phyloP scores from a whole-genome alignment of 2,797 vertebrate species.

The Anguilla pacifica region DNA sequence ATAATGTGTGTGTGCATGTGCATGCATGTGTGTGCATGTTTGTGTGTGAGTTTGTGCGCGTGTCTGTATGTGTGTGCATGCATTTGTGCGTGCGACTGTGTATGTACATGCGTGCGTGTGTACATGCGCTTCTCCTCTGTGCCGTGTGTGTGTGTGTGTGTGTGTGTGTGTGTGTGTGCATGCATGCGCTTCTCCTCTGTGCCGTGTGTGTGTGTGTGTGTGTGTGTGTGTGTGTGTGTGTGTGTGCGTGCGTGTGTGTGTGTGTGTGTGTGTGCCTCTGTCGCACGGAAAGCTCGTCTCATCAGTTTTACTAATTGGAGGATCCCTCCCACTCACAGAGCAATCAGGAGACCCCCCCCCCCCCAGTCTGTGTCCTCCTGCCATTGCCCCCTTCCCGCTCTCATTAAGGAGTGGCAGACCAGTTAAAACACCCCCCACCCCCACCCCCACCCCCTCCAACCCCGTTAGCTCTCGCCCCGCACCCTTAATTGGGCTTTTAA shows the following conservation, averaged over 20 bases:
- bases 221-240: conserved; percentile 30
- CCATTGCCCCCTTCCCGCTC: conserved; percentile 35
- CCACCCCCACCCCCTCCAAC: conserved; percentile 56
- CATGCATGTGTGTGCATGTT: conserved; percentile 4
- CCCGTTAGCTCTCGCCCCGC: conserved; percentile 53
- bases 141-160: conserved; percentile 22
- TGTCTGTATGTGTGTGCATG: neutral
- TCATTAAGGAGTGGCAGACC: conserved; percentile 66
- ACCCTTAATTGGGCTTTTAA: conserved; percentile 64
- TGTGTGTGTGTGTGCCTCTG: conserved; percentile 43
- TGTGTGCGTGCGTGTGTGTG: conserved; percentile 17
- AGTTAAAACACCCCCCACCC: conserved; percentile 66
- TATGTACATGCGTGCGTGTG: conserved; percentile 25
- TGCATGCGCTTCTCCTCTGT: too few species aligned
- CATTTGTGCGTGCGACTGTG: too few species aligned
- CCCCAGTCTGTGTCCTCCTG: conserved; percentile 17
- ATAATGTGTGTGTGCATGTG: neutral
- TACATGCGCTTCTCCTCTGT: neutral
- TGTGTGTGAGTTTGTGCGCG: neutral
- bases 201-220: too few species aligned
- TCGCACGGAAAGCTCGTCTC: conserved; percentile 62
- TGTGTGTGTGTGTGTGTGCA: too few species aligned
- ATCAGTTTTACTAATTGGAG: conserved; percentile 50
- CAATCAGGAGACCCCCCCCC: conserved; percentile 55
- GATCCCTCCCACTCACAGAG: conserved; percentile 63